Evolutionary conservation across 2,797 vertebrate genomes (phyloP), one percentile per base, ranked within the genome.

Genomic region (Australoheros facetus): DNA sequence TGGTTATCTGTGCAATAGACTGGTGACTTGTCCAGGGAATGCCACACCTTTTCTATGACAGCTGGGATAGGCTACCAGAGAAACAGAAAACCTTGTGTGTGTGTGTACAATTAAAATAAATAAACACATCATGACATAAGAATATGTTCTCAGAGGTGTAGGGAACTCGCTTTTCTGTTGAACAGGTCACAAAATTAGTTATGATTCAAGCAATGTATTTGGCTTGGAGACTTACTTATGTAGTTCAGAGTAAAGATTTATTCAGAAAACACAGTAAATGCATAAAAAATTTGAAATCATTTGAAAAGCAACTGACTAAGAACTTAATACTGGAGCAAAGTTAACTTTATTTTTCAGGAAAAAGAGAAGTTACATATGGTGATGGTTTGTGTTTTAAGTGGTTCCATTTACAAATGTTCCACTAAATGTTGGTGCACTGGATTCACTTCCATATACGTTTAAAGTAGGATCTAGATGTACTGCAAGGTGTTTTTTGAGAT

Each of bases 401-500:
- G 73, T 85, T 82, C 84, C 82, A 26, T 89, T 90, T 53, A 88
- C 71, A 71, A 86, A 86, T 42, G 78, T 85, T 42, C 79, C 88
- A 74, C 86, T 86, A 51, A 81, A 88, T 19, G 75, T 85, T 1
- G 90, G 70, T 7, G 75, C 79, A 75, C 75, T 72, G 11, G 85
- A 83, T 34, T 91, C 86, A 81, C 48, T 71, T 2, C 55, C 55
- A 55, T 87, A 92, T 62, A 89, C 73, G 59, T 91, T 89, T 32
- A 93, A 78, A 81, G 57, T 80, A 17, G 78, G 42, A 53, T 92
- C 91, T 3, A 89, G 54, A 70, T 93, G 92, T 12, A 93, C 82
- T 4, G 89, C 70, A 0, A 94, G 83, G 71, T 95, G 91, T 82
- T 92, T 94, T 73, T 95, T 93, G 55, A 94, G 82, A 59, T 94